Evolutionary conservation across 92 coral and sea anemone genomes (phyloP), one percentile per base, ranked within the genome.

Genomic region (Blastomussa wellsi): DNA sequence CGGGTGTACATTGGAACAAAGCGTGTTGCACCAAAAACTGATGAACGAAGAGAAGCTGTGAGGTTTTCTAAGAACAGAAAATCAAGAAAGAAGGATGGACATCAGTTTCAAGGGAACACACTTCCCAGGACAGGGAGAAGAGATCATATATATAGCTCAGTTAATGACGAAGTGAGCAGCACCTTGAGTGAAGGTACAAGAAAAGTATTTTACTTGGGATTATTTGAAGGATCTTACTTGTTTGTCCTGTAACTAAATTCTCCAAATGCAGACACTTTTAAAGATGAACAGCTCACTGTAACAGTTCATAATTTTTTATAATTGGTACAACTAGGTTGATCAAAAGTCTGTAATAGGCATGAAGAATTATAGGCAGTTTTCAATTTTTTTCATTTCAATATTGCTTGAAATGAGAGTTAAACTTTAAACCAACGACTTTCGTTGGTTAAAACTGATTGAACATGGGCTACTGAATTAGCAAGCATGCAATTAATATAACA

Each of bases 1-100:
- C 84, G 90, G 22, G 88, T 93, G 14, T 90, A 92, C 78, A 87
- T 89, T 32, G 95, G 98, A 7, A 81, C 93, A 47, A 95, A 86
- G 72, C 91, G 90, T 29, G 89, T 93, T 36, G 96, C 90, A 33
- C 96, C 96, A 70, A 82, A 88, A 52, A 78, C 76, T 55, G 92
- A 89, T 8, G 86, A 82, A 35, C 78, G 79, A 33, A 85, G 75
- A 36, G 82, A 71, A 67, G 66, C 65, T 17, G 71, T 80, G 14
- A 90, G 77, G 72, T 82, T 78, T 47, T 53, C 76, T 20, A 87
- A 70, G 38, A 47, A 38, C 32, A 84, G 66, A 60, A 81, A 64
- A 79, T 51, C 70, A 42, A 89, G 76, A 79, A 90, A 81, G 94
- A 93, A 86, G 62, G 91, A 86, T 15, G 87, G 89, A 37, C 81